Base-by-base conservation (phyloP, 2,113 vertebrate species). In the Galbula dea region DNA sequence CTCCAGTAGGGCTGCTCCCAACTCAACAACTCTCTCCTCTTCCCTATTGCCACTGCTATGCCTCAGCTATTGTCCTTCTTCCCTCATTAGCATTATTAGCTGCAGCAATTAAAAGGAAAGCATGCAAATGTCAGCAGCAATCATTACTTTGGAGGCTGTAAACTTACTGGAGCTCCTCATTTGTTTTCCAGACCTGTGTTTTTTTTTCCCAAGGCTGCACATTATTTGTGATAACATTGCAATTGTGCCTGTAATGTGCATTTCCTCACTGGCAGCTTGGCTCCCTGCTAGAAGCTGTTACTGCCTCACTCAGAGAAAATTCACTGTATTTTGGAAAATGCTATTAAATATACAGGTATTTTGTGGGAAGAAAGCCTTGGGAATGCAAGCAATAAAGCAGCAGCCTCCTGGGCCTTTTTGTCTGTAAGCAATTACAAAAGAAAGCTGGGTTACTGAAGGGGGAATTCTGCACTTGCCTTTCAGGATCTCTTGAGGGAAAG, bases 201-300 rank as follows among this genome's bases (percentile, higher is more conserved):
- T 97, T 96, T 94, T 94, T 95, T 96, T 96, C 93, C 74, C 89
- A 88, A 94, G 76, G 51, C 80, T 93, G 39, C 46, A 77, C 75
- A 72, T 92, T 90, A 94, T 93, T 96, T 95, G 91, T 96, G 90
- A 89, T 88, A 95, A 74, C 78, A 81, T 49, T 1, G 4, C 92
- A 95, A 95, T 54, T n/a, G 46, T 74, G 94, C 48, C 0, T 94
- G 95, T 94, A 96, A 92, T 93, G 83, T 92, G 61, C 57, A 63
- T 94, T 92, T 94, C 65, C 86, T 94, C 68, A 58, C 52, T 75
- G 94, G 86, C 77, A 97, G n/a, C 92, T 73, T 91, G 29, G 63
- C 37, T 90, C 34, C 73, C 90, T 91, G 83, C 73, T 96, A 90
- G 75, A 89, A 91, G 80, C n/a, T 62, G 30, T 61, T 76, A 69